These are phyloP conservation scores for Aphyosemion australe DNA, from an alignment of 2,113 vertebrate genomes.

Conservation along the genomic window DNA sequence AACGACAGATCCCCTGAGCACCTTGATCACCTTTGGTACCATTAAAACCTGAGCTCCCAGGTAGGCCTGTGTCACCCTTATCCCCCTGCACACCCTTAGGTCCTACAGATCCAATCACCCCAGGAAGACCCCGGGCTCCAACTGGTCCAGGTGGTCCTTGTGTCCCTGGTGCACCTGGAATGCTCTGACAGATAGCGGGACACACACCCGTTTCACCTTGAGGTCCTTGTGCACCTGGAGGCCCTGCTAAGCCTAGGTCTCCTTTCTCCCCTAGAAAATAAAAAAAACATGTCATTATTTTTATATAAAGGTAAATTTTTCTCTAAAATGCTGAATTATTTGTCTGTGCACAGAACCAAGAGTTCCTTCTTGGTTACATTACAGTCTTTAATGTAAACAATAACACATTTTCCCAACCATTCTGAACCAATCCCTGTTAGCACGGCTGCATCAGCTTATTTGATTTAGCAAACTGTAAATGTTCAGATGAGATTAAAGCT, in stretches of 20 bases:
- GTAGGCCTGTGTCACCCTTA: constrained; percentile 57
- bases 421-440: too few relatives aligned
- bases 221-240: constrained; percentile 56
- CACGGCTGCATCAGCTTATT: too few relatives aligned
- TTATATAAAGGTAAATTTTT: too few relatives aligned
- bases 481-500: too few relatives aligned
- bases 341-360: too few relatives aligned
- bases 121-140: constrained; percentile 71
- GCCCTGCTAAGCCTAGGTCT: constrained; percentile 58
- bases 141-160: constrained; percentile 61
- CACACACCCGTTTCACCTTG: constrained; percentile 70
- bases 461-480: too few relatives aligned
- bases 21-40: constrained; percentile 74
- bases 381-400: too few relatives aligned
- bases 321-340: too few relatives aligned
- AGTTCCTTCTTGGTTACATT: too few relatives aligned
- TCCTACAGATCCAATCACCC: constrained; percentile 54
- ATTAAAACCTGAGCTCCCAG: constrained; percentile 51
- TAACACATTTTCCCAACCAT: too few relatives aligned
- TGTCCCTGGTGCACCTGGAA: constrained; percentile 56
- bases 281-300: background rate
- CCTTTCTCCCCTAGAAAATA: constrained; percentile 77
- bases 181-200: constrained; percentile 54
- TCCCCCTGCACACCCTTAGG: constrained; percentile 56
- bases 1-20: constrained; percentile 63